Conservation (phyloP, 2,113 vertebrate genomes). For the Rhynchopsitta pachyrhyncha region DNA sequence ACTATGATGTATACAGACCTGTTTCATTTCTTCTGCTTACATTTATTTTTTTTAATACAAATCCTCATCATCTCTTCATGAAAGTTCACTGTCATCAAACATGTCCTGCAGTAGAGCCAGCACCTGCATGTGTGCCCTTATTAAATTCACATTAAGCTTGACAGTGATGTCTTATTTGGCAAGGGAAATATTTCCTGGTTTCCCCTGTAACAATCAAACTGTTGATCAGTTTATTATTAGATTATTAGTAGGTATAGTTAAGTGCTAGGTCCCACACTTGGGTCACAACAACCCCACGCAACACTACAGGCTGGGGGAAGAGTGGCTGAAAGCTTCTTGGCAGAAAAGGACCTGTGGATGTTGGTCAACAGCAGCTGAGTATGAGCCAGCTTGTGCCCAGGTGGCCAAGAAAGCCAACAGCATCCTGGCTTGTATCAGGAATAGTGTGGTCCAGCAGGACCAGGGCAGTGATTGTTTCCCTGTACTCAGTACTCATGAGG, state of each 20-base stretch:
- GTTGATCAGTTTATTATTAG: not conserved
- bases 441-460: not conserved
- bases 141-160: not conserved
- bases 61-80: not conserved
- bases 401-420: not conserved
- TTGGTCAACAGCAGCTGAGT: not conserved
- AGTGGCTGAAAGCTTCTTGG: not conserved
- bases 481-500: not conserved
- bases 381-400: not conserved
- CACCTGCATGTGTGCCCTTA: not conserved
- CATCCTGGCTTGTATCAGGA: not conserved
- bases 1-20: not conserved
- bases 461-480: not conserved
- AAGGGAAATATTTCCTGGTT: not conserved
- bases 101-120: not conserved
- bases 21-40: not conserved
- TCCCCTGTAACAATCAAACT: not conserved
- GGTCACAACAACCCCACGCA: not conserved
- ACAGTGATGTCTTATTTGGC: not conserved
- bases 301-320: not conserved
- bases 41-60: not conserved
- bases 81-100: not conserved
- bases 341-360: not conserved
- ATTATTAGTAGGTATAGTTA: not conserved
- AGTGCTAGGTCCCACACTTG: not conserved